A percentile compares a stretch with the other conserved stretches of the same genome.
phyloP scores from a whole-genome alignment of 2,888 invertebrate species.

The Tenthredo distinguenda region DNA sequence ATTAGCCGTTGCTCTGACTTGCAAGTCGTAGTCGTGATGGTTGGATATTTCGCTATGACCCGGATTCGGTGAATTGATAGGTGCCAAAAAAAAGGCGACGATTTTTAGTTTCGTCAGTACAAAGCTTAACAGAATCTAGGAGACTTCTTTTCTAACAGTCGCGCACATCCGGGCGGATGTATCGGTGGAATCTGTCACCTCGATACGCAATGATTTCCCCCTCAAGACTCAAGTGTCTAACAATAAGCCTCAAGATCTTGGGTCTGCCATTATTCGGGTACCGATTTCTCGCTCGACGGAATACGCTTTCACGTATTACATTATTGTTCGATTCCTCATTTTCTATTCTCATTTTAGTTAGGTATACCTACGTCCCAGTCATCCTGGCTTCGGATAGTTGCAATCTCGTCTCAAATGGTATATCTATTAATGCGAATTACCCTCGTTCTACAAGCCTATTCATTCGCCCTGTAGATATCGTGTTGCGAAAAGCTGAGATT shows the following conservation, averaged over 20 bases:
- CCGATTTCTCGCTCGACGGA: slow-evolving; percentile 50
- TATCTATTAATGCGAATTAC: neutral
- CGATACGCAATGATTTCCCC: slow-evolving; percentile 42
- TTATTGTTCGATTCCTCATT: slow-evolving; percentile 39
- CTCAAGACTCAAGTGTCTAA: neutral
- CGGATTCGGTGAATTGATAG: slow-evolving; percentile 33
- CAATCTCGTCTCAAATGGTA: neutral
- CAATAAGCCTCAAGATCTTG: neutral
- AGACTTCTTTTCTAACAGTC: neutral
- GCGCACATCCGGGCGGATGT: slow-evolving; percentile 43
- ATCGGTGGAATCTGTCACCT: slow-evolving; percentile 49
- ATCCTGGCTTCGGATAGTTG: neutral
- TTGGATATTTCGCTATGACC: slow-evolving; percentile 27
- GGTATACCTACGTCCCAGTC: neutral
- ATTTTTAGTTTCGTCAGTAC: slow-evolving; percentile 3
- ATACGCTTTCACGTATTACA: slow-evolving; percentile 46
- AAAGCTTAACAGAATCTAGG: neutral
- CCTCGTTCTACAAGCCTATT: neutral
- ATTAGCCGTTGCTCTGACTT: slow-evolving; percentile 32
- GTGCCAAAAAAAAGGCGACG: slow-evolving; percentile 4
- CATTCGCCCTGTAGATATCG: neutral
- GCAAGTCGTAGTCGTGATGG: neutral
- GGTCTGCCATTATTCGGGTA: neutral
- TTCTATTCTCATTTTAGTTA: neutral
- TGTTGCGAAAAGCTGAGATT: neutral